Evolutionary conservation across 2,113 vertebrate genomes (phyloP).

Genomic region (Aspiorhynchus laticeps): DNA sequence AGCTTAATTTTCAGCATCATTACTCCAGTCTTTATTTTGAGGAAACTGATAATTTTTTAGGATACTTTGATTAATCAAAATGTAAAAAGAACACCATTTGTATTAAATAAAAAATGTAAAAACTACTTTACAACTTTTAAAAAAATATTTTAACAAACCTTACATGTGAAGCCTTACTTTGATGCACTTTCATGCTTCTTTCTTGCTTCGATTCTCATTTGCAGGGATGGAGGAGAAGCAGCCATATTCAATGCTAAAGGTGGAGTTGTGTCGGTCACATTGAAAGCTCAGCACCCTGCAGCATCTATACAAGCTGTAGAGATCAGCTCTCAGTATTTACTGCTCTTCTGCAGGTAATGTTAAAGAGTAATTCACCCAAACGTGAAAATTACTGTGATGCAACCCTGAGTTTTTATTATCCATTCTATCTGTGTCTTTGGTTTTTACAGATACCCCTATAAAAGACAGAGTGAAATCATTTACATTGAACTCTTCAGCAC

Average conservation of each 20-base stretch:
- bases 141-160: neutral
- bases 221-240: slow-evolving; percentile 68
- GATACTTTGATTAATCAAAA: too few relatives aligned
- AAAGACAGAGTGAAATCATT: slow-evolving; percentile 60
- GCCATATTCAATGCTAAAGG: slow-evolving; percentile 65
- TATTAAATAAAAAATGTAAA: neutral
- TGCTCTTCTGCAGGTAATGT: slow-evolving; percentile 72
- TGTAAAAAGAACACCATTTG: too few relatives aligned
- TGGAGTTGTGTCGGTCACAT: slow-evolving; percentile 59
- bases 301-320: slow-evolving; percentile 66
- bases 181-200: slow-evolving; percentile 40
- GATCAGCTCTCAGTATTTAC: slow-evolving; percentile 68
- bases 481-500: slow-evolving; percentile 68
- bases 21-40: too few relatives aligned
- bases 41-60: too few relatives aligned
- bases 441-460: slow-evolving; percentile 66
- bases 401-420: neutral
- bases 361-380: neutral
- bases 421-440: slow-evolving; percentile 5
- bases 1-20: too few relatives aligned
- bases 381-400: neutral
- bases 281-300: slow-evolving; percentile 59
- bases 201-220: slow-evolving; percentile 40
- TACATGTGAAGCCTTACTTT: slow-evolving; percentile 28
- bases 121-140: neutral